Conservation (phyloP, 2,888 invertebrate species). For the Rhimphoctona megacephalus region DNA sequence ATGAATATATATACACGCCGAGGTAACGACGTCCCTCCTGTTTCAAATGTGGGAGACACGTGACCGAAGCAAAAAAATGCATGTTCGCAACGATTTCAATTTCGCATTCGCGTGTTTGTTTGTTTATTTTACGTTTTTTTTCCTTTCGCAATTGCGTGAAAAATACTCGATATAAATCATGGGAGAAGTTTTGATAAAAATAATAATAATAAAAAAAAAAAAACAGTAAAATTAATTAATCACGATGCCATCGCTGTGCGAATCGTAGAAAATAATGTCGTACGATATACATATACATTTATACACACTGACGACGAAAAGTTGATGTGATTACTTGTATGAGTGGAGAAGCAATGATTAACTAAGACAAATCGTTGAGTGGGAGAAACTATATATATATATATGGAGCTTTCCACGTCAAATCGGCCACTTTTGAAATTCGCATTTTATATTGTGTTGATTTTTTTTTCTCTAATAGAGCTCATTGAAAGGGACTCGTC, state of each 20-base stretch:
- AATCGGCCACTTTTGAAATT: too few species aligned
- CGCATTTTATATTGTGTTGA: too few species aligned
- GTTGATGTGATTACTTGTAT: too few species aligned
- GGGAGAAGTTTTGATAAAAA: slow-evolving; percentile 42
- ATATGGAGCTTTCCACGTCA: too few species aligned
- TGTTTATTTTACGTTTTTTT: neutral
- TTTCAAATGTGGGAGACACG: neutral
- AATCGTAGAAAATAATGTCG: slow-evolving; percentile 61
- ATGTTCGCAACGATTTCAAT: slow-evolving; percentile 15
- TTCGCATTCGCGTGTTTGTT: neutral
- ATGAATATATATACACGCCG: slow-evolving; percentile 65
- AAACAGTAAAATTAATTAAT: slow-evolving; percentile 18
- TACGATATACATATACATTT: slow-evolving; percentile 56
- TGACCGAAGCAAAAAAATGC: neutral
- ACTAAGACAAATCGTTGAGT: too few species aligned
- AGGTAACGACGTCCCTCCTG: neutral
- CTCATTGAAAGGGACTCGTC: too few species aligned
- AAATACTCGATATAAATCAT: neutral
- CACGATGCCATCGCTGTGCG: slow-evolving; percentile 49
- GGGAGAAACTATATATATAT: too few species aligned
- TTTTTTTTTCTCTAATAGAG: too few species aligned
- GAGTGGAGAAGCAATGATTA: too few species aligned
- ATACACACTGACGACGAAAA: too few species aligned
- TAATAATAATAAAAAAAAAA: slow-evolving; percentile 6
- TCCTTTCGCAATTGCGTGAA: slow-evolving; percentile 7